phyloP scores from a whole-genome alignment of 1,140 invertebrate species.

The Drosophila melanogaster region Release_6_plus_ISO1_MT NT_033779.5:16257001-16257500 shows the following conservation, averaged over 20 bases:
- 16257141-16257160: constrained; percentile 62
- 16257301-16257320: constrained; percentile 32
- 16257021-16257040: constrained; percentile 1
- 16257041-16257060: not conserved
- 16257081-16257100: constrained; percentile 83
- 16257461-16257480: not conserved
- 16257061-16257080: constrained; percentile 65
- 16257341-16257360: constrained; percentile 50
- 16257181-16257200: constrained; percentile 33
- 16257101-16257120: constrained; percentile 73
- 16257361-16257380: constrained; percentile 69
- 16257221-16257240: constrained; percentile 1
- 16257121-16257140: constrained; percentile 66
- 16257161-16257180: constrained; percentile 30
- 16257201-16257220: constrained; percentile 55
- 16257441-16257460: constrained; percentile 3
- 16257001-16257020: not conserved
- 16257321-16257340: constrained; percentile 49
- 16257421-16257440: constrained; percentile 9
- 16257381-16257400: constrained; percentile 22
- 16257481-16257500: not conserved
- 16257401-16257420: constrained; percentile 6
- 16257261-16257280: not conserved
- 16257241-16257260: not conserved
- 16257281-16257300: constrained; percentile 46